Evolutionary conservation across 2,797 vertebrate species (phyloP), one percentile per base, ranked within the genome.

Genomic region (Coilia nasus): DNA sequence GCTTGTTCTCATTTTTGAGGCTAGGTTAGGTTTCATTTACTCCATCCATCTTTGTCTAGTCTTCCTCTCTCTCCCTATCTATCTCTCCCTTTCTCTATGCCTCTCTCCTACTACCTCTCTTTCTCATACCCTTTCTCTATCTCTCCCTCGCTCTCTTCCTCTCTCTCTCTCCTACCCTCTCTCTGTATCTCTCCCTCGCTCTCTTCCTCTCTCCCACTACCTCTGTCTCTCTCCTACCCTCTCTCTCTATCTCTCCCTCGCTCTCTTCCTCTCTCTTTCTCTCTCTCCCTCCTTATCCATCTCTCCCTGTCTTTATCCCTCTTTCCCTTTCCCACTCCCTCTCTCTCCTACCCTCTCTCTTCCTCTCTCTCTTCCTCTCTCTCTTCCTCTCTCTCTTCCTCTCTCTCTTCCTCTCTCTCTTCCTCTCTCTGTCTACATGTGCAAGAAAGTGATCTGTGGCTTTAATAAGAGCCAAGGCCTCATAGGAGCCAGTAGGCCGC

Each of bases 391-490:
- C 94, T 93, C 93, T 92, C 92, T 91, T 92, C 92, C 92, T 90
- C 94, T 95, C 93, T 94, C 92, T 86, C 57, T 35, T 85, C 84
- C 93, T 94, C 94, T 94, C 94, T 94, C 94, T 93, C 91, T 90
- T 91, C 91, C 92, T 90, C 93, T 95, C 94, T 54, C 50, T 9
- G 3, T 54, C 50, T 54, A 7, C 9, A 2, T 54, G 50, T 95
- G 95, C 90, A 90, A 95, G 96, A 97, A 97, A 97, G 97, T 98
- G 98, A 99, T 99, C 97, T 97, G 98, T 97, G 97, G 96, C 96
- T 98, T 98, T 98, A 99, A 99, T 98, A 98, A 98, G 97, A 96
- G 96, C 95, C 95, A 93, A 82, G 95, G 96, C 96, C 97, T 97
- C 96, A 85, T 92, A 97, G 96, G 97, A 98, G 96, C 98, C 98